Evolutionary conservation across 1,140 invertebrate species (phyloP).

Genomic region (Drosophila lacteicornis): DNA sequence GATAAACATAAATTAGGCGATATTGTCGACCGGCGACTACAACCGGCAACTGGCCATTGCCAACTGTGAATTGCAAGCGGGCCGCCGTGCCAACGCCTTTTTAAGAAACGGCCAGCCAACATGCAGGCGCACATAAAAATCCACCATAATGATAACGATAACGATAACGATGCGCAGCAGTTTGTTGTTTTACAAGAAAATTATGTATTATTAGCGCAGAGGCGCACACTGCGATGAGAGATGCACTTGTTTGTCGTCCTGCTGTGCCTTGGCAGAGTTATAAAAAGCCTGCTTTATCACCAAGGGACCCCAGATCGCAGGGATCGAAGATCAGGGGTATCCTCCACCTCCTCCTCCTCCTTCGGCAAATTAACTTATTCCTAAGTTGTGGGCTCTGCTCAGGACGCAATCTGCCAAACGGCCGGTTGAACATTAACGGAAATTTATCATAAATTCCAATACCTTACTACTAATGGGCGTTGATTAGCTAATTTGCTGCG

Average conservation of each 20-base stretch:
- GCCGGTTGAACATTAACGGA: constrained; percentile 62
- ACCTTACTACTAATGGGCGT: constrained; percentile 77
- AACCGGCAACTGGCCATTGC: constrained; percentile 6
- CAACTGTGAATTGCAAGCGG: constrained; percentile 17
- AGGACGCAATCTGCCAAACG: constrained; percentile 37
- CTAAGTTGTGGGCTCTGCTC: constrained; percentile 77
- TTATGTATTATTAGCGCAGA: constrained; percentile 77
- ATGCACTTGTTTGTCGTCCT: constrained; percentile 72
- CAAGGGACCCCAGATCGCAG: neutral
- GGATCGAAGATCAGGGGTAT: constrained; percentile 12
- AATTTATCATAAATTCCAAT: constrained; percentile 84
- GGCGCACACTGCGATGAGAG: constrained; percentile 22
- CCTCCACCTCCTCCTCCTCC: neutral
- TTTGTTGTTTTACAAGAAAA: constrained; percentile 81
- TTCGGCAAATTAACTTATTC: constrained; percentile 70
- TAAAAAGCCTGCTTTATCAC: constrained; percentile 78
- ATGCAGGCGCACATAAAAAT: constrained; percentile 80
- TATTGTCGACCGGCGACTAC: constrained; percentile 61
- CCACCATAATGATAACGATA: constrained; percentile 79
- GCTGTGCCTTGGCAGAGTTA: constrained; percentile 63
- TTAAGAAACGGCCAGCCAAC: constrained; percentile 59
- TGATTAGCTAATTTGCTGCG: constrained; percentile 83
- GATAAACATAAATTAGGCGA: constrained; percentile 80
- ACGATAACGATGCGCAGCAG: constrained; percentile 79
- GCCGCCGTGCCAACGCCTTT: constrained; percentile 54